Base-by-base conservation (phyloP, 2,113 vertebrate species). In the Pomatostomus ruficeps region DNA sequence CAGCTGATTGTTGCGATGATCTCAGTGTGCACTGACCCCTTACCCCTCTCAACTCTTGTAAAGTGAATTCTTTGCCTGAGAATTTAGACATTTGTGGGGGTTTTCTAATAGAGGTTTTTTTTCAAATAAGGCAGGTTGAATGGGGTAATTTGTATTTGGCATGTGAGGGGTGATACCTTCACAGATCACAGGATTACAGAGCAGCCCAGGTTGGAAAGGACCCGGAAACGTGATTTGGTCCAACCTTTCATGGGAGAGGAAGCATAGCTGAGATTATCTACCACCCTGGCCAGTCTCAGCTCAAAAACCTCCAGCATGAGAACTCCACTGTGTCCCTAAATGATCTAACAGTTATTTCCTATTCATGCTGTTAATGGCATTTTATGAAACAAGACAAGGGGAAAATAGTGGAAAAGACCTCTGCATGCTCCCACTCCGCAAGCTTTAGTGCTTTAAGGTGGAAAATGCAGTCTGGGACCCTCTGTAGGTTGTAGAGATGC, bases 391-490 rank as follows among this genome's bases (percentile, higher is more conserved):
- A 68, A 51, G 19, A 12, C 1, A 33, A 61, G 45, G 19, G 11
- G 18, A 12, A n/a, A 65, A 8, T 33, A 46, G 17, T 55, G 43
- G 24, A 16, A 31, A 62, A 49, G 42, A 61, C 12, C 19, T n/a
- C 0, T 72, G 33, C 15, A 48, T 2, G 13, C 7, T 5, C 33
- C 14, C 6, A 26, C 5, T 8, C n/a, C 14, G 12, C 6, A 45
- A 7, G 8, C 6, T 62, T 54, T 63, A 49, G 24, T 68, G 22
- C 17, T 54, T 63, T 51, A 45, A 48, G 21, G 23, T 85, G 40
- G 28, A 85, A 85, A 36, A 73, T 33, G 4, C 7, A 22, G 35
- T 3, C 79, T 78, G 31, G 48, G 23, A 71, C 4, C 12, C 14
- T 80, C 7, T 12, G 8, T 9, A 46, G 26, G 9, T 72, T 72